Evolutionary conservation across 1,140 invertebrate genomes (phyloP).

Genomic region (Scaptomyza hsui): DNA sequence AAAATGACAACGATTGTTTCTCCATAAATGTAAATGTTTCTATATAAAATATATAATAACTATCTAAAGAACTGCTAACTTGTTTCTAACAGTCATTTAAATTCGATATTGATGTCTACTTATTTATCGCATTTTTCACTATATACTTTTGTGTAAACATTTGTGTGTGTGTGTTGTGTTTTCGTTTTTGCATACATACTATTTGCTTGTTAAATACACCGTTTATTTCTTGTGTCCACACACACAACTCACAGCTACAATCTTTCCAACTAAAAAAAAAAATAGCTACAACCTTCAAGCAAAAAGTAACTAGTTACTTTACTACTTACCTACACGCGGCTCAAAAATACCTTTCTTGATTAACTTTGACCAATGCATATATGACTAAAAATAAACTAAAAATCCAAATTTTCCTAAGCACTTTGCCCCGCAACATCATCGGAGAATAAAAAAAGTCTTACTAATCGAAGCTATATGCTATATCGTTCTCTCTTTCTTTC

Average conservation of each 20-base stretch:
- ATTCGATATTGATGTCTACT: slow-evolving; percentile 68
- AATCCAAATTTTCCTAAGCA: slow-evolving; percentile 46
- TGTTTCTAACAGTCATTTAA: slow-evolving; percentile 46
- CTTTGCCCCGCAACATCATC: slow-evolving; percentile 29
- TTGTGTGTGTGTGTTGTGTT: slow-evolving; percentile 56
- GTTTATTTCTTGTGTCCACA: slow-evolving; percentile 57
- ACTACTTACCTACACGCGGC: slow-evolving; percentile 51
- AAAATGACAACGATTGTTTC: slow-evolving; percentile 24
- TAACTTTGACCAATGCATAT: slow-evolving; percentile 62
- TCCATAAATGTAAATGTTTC: slow-evolving; percentile 45
- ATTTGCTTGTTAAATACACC: slow-evolving; percentile 69
- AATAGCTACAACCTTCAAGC: slow-evolving; percentile 26
- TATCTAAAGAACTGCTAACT: slow-evolving; percentile 54
- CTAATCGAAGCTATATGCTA: slow-evolving; percentile 55
- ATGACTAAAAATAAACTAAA: slow-evolving; percentile 24
- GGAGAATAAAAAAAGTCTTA: slow-evolving; percentile 26
- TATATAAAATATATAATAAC: slow-evolving; percentile 20
- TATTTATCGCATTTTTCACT: slow-evolving; percentile 57
- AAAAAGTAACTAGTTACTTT: slow-evolving; percentile 23
- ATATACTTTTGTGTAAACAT: slow-evolving; percentile 52
- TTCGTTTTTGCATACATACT: slow-evolving; percentile 64
- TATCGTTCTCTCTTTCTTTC: slow-evolving; percentile 10
- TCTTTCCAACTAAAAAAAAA: slow-evolving; percentile 34
- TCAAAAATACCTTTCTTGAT: slow-evolving; percentile 76
- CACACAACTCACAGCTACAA: slow-evolving; percentile 49